Base-by-base conservation (phyloP, 2,113 vertebrate species). In the Mirounga angustirostris region DNA sequence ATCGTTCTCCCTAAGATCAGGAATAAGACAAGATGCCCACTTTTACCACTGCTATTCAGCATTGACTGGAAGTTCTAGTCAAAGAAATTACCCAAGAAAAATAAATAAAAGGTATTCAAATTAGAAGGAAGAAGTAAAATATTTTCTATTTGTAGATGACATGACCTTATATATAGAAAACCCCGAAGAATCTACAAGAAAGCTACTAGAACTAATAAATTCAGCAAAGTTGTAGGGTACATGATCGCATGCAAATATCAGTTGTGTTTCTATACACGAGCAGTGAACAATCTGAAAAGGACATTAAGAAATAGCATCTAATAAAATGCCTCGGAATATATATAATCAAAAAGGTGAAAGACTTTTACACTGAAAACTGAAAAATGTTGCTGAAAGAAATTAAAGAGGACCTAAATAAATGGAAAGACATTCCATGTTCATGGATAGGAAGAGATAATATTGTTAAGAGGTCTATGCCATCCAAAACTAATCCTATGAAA, bases 261-360 rank as follows among this genome's bases (percentile, higher is more conserved):
- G 14, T 21, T 91, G 26, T 65, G 24, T 61, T 86, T 86, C 58
- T 86, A 61, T 61, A 91, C 13, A 86, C 18, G 33, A 91, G 46
- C 43, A 86, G 80, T 33, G 46, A 91, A 71, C 79, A 89, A 71
- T n/a, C 26, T 67, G 40, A 94, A 97, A 71, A 54, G 33, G 54
- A 76, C 71, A 92, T 30, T 67, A 89, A 86, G n/a, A 85, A 97
- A 71, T 33, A 82, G 61, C 65, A 76, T 22, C 26, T 95, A 73
- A 91, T 50, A 40, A 93, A 96, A 61, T 59, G 78, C 16, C 4
- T 81, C 56, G 71, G 67, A 46, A 80, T 36, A 56, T 56, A 71
- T 94, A 54, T 92, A 78, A 81, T 30, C 21, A 96, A 89, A n/a
- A 82, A 85, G 21, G 24, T 28, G 18, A 86, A 82, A 97, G 3